Conservation (phyloP, 2,888 invertebrate genomes). For the Hylaea fasciaria region DNA sequence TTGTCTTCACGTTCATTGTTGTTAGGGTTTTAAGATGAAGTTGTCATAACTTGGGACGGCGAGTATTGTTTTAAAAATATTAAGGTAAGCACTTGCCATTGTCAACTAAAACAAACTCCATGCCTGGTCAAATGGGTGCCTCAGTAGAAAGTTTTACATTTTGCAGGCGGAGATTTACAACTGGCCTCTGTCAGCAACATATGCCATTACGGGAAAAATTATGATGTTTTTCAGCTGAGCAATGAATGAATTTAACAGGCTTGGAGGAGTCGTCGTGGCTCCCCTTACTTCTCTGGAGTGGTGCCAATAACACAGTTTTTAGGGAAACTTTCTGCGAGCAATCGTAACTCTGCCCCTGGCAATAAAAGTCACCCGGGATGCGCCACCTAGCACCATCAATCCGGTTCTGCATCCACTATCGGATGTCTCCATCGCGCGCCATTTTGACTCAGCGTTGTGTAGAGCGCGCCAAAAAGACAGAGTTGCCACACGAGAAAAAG, state of each 20-base stretch:
- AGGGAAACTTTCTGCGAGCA: slow-evolving; percentile 69
- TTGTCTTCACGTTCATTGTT: slow-evolving; percentile 45
- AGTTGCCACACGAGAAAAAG: slow-evolving; percentile 56
- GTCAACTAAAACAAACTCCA: not conserved
- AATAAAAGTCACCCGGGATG: slow-evolving; percentile 74
- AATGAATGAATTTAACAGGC: slow-evolving; percentile 70
- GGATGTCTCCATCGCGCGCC: slow-evolving; percentile 72
- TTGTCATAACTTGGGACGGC: slow-evolving; percentile 52
- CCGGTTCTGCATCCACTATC: slow-evolving; percentile 76
- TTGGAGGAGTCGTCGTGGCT: slow-evolving; percentile 47
- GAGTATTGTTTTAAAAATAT: not conserved
- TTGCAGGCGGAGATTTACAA: slow-evolving; percentile 49
- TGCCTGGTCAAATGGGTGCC: too few relatives aligned
- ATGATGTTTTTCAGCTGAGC: slow-evolving; percentile 78
- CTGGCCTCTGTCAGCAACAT: slow-evolving; percentile 54
- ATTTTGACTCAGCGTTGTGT: slow-evolving; percentile 48
- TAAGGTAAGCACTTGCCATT: not conserved
- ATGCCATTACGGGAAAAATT: slow-evolving; percentile 70
- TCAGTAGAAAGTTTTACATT: not conserved
- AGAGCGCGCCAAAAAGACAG: slow-evolving; percentile 57
- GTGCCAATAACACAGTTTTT: slow-evolving; percentile 76
- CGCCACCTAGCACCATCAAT: slow-evolving; percentile 74
- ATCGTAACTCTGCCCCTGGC: slow-evolving; percentile 67
- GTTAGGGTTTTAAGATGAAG: slow-evolving; percentile 44
- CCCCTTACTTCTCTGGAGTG: slow-evolving; percentile 68